These are phyloP conservation scores for Agonopterix heracliana DNA, from an alignment of 2,888 invertebrate genomes.

Conservation along the genomic window DNA sequence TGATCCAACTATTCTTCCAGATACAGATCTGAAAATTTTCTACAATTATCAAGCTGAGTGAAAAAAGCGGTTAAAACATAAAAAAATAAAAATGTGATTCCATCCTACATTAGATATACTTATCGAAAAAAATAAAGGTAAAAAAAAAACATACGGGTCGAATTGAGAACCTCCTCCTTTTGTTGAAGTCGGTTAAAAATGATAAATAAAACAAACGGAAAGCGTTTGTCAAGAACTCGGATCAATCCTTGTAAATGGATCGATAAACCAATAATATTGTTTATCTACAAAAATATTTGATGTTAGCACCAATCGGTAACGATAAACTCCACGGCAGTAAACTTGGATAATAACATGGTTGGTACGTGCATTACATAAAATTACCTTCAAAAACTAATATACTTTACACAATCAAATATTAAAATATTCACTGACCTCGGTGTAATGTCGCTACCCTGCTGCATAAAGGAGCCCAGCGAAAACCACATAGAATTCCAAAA, in stretches of 20 bases:
- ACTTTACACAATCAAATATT: slow-evolving; percentile 25
- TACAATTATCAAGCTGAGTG: neutral
- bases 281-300: slow-evolving; percentile 1
- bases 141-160: too few species aligned
- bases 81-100: too few species aligned
- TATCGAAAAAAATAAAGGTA: too few species aligned
- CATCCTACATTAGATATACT: too few species aligned
- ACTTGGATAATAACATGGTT: too few species aligned
- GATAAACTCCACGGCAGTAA: too few species aligned
- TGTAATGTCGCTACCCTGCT: slow-evolving; percentile 97
- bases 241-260: too few species aligned
- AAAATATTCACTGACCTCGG: slow-evolving; percentile 83
- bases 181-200: too few species aligned
- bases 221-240: too few species aligned
- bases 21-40: slow-evolving; percentile 77
- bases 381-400: slow-evolving; percentile 13
- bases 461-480: slow-evolving; percentile 97
- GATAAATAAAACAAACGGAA: too few species aligned
- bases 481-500: slow-evolving; percentile 99
- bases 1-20: slow-evolving; percentile 94
- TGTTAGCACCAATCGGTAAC: neutral
- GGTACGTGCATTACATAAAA: slow-evolving; percentile 5
- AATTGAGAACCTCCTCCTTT: too few species aligned
- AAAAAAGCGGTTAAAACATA: neutral
- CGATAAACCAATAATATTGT: slow-evolving; percentile 3